Percentiles rank a stretch among this genome's conserved stretches.
Conservation (phyloP, 1,140 invertebrate species). For the Drosophila repleta region DNA sequence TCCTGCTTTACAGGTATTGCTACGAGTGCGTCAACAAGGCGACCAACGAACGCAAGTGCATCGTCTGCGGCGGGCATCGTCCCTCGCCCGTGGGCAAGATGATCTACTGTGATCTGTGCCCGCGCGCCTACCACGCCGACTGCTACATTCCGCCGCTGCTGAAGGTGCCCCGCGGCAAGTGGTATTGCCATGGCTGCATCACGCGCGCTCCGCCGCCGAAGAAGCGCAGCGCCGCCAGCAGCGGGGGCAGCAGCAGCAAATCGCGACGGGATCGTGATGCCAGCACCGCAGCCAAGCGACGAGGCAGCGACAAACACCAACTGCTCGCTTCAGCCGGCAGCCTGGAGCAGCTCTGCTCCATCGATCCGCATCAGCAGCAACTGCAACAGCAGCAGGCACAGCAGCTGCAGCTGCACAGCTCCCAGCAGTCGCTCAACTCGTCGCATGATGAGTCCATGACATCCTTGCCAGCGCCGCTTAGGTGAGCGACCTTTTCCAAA, state of each 20-base stretch:
- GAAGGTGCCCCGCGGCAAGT: conserved; percentile 94
- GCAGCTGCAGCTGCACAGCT: conserved; percentile 72
- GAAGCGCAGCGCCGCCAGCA: conserved; percentile 84
- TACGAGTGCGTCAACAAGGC: conserved; percentile 99
- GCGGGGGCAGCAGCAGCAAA: conserved; percentile 62
- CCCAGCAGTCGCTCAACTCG: conserved; percentile 83
- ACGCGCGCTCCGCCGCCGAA: conserved; percentile 89
- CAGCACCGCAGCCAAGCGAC: conserved; percentile 63
- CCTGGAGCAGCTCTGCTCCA: conserved; percentile 53
- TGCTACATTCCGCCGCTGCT: conserved; percentile 94
- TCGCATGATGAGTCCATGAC: conserved; percentile 84
- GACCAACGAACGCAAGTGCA: conserved; percentile 93
- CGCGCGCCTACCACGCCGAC: conserved; percentile 95
- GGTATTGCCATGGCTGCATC: conserved; percentile 93
- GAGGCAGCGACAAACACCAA: conserved; percentile 55
- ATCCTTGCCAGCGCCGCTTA: conserved; percentile 79
- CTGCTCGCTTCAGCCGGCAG: conserved; percentile 27
- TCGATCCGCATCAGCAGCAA: conserved; percentile 47
- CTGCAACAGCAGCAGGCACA: conserved; percentile 50
- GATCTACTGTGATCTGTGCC: conserved; percentile 94
- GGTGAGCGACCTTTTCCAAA: conserved; percentile 56
- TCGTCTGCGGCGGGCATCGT: conserved; percentile 93
- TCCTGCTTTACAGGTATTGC: conserved; percentile 90
- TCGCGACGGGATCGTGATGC: conserved; percentile 69
- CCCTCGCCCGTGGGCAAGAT: conserved; percentile 87